Evolutionary conservation across 2,113 vertebrate species (phyloP), one percentile per base, ranked within the genome.

Genomic region (Aegotheles bennettii): DNA sequence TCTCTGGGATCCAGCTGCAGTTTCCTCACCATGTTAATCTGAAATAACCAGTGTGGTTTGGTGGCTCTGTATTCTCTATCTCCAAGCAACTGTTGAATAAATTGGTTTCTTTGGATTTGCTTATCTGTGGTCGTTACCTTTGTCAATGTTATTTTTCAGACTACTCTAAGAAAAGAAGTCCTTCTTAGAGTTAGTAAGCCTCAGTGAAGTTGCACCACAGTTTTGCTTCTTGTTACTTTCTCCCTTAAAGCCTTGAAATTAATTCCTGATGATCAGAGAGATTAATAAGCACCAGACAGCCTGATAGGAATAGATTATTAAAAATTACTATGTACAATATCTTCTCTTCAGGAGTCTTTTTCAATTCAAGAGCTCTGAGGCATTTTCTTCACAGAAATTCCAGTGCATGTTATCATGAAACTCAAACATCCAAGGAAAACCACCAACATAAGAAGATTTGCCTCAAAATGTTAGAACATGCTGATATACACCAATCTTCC

Each of bases 191-290:
- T 81, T 87, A 68, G 69, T 73, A 74, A 73, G 19, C 76, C 73
- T 91, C 80, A 67, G 38, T 70, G 60, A 91, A 91, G 48, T 53
- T 61, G 20, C 23, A 45, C 57, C 5, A 3, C 61, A 42, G 57
- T 87, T 73, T 24, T 0, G 2, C 25, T 79, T 64, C 65, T 67
- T 76, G 31, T 51, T 90, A 61, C 36, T 90, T 79, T 90, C 78
- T 91, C 29, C 43, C 40, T 90, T 80, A 85, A 82, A 63, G 31
- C 54, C 47, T 59, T 89, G 53, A 81, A 78, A 91, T 95, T 88
- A 94, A 88, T 88, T 93, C 57, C 43, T 82, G 42, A 33, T 87
- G 70, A 91, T 91, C 85, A 79, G 61, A 70, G 50, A 86, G 81
- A 94, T 87, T 78, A 87, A 70, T 74, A 84, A 89, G 47, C n/a